phyloP scores from a whole-genome alignment of 2,888 invertebrate species.

The Mycalesis mineus region DNA sequence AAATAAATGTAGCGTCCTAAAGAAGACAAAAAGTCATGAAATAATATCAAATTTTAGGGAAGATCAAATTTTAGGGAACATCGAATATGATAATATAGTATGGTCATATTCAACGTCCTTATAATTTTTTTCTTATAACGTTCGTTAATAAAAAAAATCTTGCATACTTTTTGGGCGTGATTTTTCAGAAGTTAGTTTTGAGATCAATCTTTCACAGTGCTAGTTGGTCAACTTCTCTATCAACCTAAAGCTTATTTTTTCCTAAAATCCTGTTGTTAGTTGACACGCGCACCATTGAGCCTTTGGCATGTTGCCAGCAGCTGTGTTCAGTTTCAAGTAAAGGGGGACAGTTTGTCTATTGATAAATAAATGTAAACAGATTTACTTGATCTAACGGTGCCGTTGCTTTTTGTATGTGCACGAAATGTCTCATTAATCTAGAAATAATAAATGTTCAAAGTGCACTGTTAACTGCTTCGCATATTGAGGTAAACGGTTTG shows the following conservation, averaged over 20 bases:
- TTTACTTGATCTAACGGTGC: neutral
- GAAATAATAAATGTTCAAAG: too few relatives aligned
- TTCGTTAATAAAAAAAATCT: too few relatives aligned
- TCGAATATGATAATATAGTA: too few relatives aligned
- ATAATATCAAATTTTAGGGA: too few relatives aligned
- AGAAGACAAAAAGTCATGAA: too few relatives aligned
- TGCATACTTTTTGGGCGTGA: neutral
- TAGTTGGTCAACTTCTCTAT: neutral
- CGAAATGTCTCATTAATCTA: too few relatives aligned
- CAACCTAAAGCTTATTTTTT: constrained; percentile 14
- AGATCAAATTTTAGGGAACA: too few relatives aligned
- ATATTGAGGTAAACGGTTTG: too few relatives aligned
- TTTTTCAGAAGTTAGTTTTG: neutral
- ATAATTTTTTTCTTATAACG: too few relatives aligned
- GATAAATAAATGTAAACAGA: neutral
- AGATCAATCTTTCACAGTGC: neutral
- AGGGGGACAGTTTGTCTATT: neutral
- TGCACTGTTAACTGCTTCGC: too few relatives aligned
- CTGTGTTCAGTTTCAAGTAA: constrained; percentile 11
- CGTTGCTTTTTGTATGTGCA: neutral
- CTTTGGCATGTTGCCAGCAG: constrained; percentile 21
- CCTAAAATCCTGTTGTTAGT: constrained; percentile 15
- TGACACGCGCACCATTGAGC: constrained; percentile 18
- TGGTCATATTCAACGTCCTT: too few relatives aligned
- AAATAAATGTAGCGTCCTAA: too few relatives aligned